Percentiles rank a stretch among this genome's conserved stretches.
Evolutionary conservation across 1,140 invertebrate genomes (phyloP).

Genomic region (Drosophila sulfurigaster): DNA sequence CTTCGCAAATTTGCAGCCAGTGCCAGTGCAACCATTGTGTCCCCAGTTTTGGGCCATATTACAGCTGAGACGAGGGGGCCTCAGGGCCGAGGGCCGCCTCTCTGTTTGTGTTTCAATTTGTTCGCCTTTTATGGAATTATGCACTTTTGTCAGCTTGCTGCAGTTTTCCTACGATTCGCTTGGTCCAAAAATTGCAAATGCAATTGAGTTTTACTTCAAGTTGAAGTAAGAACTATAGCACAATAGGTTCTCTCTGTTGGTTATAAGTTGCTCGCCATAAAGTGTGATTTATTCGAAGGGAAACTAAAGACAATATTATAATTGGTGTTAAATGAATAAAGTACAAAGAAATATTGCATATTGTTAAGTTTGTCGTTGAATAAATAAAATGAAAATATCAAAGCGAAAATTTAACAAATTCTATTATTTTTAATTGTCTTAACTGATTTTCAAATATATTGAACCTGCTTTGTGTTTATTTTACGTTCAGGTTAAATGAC

Average conservation of each 20-base stretch:
- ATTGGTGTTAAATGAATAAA: not conserved
- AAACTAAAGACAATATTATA: not conserved
- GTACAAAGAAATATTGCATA: not conserved
- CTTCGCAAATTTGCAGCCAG: slow-evolving; percentile 56
- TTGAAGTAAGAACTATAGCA: slow-evolving; percentile 4
- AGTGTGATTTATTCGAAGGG: not conserved
- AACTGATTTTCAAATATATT: too few relatives aligned
- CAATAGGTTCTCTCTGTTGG: slow-evolving; percentile 10
- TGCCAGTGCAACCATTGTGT: slow-evolving; percentile 48
- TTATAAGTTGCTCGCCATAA: slow-evolving; percentile 2
- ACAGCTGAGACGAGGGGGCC: slow-evolving; percentile 3
- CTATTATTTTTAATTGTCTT: too few relatives aligned
- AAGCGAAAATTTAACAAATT: not conserved
- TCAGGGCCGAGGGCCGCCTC: slow-evolving; percentile 15
- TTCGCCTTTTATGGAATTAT: slow-evolving; percentile 78
- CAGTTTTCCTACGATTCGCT: slow-evolving; percentile 30
- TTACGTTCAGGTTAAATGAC: too few relatives aligned
- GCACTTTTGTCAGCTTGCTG: slow-evolving; percentile 72
- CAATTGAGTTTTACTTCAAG: slow-evolving; percentile 52
- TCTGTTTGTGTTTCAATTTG: slow-evolving; percentile 81
- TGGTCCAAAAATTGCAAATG: slow-evolving; percentile 32
- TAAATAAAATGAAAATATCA: not conserved
- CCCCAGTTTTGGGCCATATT: slow-evolving; percentile 1
- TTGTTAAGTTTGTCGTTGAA: not conserved
- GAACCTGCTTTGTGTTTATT: too few relatives aligned